These are phyloP conservation scores for Pinna nobilis DNA, from an alignment of 1,140 invertebrate genomes.

Conservation along the genomic window DNA sequence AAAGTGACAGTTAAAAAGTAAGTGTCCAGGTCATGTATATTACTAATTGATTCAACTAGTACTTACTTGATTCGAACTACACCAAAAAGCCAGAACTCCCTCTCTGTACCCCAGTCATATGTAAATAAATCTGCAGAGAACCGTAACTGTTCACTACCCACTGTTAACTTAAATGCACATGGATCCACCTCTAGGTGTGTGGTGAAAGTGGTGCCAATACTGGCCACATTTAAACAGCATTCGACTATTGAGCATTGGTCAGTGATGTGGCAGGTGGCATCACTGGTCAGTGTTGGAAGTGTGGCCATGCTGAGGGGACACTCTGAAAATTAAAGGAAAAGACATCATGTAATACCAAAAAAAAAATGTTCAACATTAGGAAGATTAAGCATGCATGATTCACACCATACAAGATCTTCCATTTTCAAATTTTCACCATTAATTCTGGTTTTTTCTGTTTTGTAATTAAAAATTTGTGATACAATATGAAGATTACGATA, in stretches of 20 bases:
- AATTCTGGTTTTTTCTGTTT: too few species aligned
- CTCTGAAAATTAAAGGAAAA: neutral
- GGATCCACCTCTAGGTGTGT: conserved; percentile 18
- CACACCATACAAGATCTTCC: too few species aligned
- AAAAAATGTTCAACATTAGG: too few species aligned
- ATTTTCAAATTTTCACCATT: too few species aligned
- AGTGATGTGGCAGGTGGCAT: conserved; percentile 15
- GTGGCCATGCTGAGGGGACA: conserved; percentile 5
- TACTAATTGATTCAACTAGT: too few species aligned
- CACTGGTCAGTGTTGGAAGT: neutral
- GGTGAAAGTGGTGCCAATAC: conserved; percentile 11
- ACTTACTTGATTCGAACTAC: conserved; percentile 31
- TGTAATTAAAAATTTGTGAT: too few species aligned
- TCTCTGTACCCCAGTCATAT: conserved; percentile 29
- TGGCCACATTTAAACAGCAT: conserved; percentile 28
- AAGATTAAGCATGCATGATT: too few species aligned
- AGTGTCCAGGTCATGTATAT: too few species aligned
- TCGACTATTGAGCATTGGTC: conserved; percentile 12
- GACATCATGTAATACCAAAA: neutral
- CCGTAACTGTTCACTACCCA: conserved; percentile 27
- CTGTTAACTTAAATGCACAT: conserved; percentile 21
- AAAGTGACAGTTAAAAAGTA: neutral
- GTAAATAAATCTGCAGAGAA: conserved; percentile 20
- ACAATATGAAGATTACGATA: too few species aligned
- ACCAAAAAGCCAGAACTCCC: conserved; percentile 23